These are phyloP conservation scores for Hyperoplus immaculatus DNA, from an alignment of 2,797 vertebrate genomes.

Conservation along the genomic window DNA sequence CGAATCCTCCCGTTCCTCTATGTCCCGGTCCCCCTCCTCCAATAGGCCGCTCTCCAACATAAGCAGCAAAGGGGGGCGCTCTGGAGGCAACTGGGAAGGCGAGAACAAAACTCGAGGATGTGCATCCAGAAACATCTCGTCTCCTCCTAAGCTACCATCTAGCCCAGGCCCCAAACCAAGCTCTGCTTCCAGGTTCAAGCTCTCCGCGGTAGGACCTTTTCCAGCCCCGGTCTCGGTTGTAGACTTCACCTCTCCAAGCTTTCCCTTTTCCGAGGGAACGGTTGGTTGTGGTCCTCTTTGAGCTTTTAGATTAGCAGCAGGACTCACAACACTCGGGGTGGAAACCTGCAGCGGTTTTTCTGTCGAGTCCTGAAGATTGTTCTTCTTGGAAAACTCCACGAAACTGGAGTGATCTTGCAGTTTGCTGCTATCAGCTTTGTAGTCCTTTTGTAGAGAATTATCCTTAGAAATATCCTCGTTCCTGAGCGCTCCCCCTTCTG, in stretches of 20 bases:
- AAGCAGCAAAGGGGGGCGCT: slow-evolving; percentile 82
- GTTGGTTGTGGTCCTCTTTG: slow-evolving; percentile 44
- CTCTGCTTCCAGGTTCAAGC: slow-evolving; percentile 32
- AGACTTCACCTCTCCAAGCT: slow-evolving; percentile 3
- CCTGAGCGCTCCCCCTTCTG: slow-evolving; percentile 50
- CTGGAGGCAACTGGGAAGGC: slow-evolving; percentile 77
- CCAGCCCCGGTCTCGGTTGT: not conserved
- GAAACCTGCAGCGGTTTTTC: slow-evolving; percentile 25
- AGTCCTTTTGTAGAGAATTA: slow-evolving; percentile 60
- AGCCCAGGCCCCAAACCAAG: slow-evolving; percentile 42
- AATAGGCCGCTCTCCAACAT: slow-evolving; percentile 81
- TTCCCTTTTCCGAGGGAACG: slow-evolving; percentile 19
- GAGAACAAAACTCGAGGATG: slow-evolving; percentile 87
- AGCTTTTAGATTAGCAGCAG: slow-evolving; percentile 24
- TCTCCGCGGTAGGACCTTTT: slow-evolving; percentile 16
- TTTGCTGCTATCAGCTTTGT: slow-evolving; percentile 45
- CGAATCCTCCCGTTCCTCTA: slow-evolving; percentile 60
- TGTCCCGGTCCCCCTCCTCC: slow-evolving; percentile 58
- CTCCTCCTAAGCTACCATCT: slow-evolving; percentile 67
- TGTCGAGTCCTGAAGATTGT: slow-evolving; percentile 36
- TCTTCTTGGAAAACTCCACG: slow-evolving; percentile 43
- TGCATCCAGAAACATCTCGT: slow-evolving; percentile 82
- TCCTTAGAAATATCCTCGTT: slow-evolving; percentile 53
- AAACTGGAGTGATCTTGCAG: slow-evolving; percentile 35
- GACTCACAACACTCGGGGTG: slow-evolving; percentile 18